Base-by-base conservation (phyloP, 1,140 invertebrate species). In the Lutraria rhynchaena region DNA sequence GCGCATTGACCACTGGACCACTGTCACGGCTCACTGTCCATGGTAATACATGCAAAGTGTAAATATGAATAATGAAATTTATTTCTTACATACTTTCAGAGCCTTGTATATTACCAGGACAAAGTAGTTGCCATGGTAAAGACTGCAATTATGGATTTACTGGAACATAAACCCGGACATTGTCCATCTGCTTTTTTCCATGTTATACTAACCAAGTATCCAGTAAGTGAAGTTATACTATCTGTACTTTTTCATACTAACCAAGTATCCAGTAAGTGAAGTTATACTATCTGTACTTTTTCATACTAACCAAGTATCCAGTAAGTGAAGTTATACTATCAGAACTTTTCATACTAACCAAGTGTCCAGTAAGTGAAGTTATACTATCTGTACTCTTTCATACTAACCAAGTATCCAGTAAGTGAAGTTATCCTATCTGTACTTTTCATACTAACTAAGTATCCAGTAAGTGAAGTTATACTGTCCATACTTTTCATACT, bases 151-250 rank as follows among this genome's bases (percentile, higher is more conserved):
- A 44, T 61, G 33, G 57, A 60, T 51, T 46, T 75, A 60, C 35
- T 75, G 17, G 27, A 15, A 17, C 35, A 61, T 60, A 75, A 61
- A 46, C 29, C n/a, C 0, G 55, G 37, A 5, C 73, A 75, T 37
- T 75, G 73, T 37, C 55, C 37, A 13, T 37, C 73, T 19, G 55
- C 73, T 27, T 49, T 75, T 15, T 61, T 75, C 41, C 73, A 75
- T 27, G 35, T 60, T 15, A 2, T 75, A 24, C 57, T 75, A 27
- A 22, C 37, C 24, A 75, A 46, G 24, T 61, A 29, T 49, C 55
- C 73, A 24, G 73, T 75, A 33, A 49, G 73, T 75, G 22, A 13
- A 5, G 37, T 15, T 41, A 19, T 27, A 19, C 24, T 1, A 13
- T 19, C 31, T 27, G 4, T 3, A 27, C 5, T 33, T n/a, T 27